A percentile compares a stretch with the other conserved stretches of the same genome.
These are phyloP conservation scores for Semibalanus balanoides DNA, from an alignment of 1,140 invertebrate species.

Conservation along the genomic window DNA sequence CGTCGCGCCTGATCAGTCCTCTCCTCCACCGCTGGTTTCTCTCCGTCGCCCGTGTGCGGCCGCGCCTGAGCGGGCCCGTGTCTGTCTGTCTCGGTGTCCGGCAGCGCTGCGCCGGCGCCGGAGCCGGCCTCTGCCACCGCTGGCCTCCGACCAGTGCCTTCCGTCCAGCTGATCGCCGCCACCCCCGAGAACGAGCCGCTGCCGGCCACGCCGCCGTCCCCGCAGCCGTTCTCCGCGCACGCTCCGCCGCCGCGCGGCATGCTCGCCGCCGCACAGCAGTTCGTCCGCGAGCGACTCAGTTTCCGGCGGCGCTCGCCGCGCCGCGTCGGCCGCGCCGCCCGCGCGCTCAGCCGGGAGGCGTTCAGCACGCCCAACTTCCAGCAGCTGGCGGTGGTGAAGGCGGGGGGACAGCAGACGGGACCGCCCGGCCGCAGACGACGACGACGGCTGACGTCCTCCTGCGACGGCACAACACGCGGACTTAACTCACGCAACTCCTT, in stretches of 20 bases:
- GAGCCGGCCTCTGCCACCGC: too few species aligned
- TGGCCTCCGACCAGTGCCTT: too few species aligned
- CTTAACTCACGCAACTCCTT: not conserved
- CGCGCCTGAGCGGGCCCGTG: not conserved
- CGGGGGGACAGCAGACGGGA: too few species aligned
- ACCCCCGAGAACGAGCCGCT: slow-evolving; percentile 5
- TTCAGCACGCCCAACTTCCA: not conserved
- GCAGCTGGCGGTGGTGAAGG: too few species aligned
- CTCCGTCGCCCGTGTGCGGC: too few species aligned
- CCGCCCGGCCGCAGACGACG: too few species aligned
- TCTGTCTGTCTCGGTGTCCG: not conserved
- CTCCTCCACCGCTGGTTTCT: not conserved
- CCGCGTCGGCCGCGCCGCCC: too few species aligned
- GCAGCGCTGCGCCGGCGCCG: not conserved
- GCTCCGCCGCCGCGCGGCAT: not conserved
- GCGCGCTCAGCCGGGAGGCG: not conserved
- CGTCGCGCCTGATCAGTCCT: not conserved
- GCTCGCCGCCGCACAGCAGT: not conserved
- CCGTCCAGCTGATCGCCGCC: slow-evolving; percentile 15
- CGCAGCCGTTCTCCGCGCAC: not conserved
- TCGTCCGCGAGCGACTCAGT: not conserved
- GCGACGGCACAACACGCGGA: not conserved
- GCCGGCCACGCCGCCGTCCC: not conserved
- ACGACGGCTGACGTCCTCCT: not conserved
- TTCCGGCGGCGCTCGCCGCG: not conserved